Evolutionary conservation across 2,888 invertebrate genomes (phyloP), one percentile per base, ranked within the genome.

Genomic region (Colostygia pectinataria): DNA sequence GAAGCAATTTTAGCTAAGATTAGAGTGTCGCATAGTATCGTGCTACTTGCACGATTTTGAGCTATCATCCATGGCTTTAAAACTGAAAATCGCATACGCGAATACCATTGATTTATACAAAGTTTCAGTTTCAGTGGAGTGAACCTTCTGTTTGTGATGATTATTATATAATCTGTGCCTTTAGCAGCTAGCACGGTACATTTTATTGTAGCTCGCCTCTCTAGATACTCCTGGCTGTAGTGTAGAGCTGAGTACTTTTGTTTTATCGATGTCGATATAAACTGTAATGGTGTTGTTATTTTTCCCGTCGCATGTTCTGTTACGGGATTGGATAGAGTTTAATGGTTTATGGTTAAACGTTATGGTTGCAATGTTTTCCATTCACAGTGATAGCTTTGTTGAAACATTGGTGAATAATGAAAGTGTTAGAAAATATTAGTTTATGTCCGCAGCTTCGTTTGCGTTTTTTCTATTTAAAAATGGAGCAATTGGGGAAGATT

Each of bases 121-220:
- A 13, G 28, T 29, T 9, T 29, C 4, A n/a, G 28, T 29, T 29
- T 13, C 18, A 9, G 3, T 7, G 9, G 5, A 44, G 44, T 44
- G 44, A 44, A 44, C 10, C 14, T 23, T 13, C 28, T 9, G 12
- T 4, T 13, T 1, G 14, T 10, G 4, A 12, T 8, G 14, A 29
- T 15, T 23, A 9, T 14, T 15, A 36, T 9, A 23, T 4, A 20
- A 20, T 44, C 44, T 37, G 24, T 37, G 85, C 82, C 83, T 82
- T n/a, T n/a, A n/a, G 85, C 84, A 87, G 84, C 87, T 83, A 83
- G 85, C 84, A 83, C 74, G 82, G 85, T 87, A 90, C 87, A 86
- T 89, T 90, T 90, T 89, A 90, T 88, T 89, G 88, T 88, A 88
- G 83, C 86, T 82, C 77, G 79, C 80, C 79, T 83, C 85, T 84